phyloP scores from a whole-genome alignment of 2,888 invertebrate species.

The Cloeon dipterum region DNA sequence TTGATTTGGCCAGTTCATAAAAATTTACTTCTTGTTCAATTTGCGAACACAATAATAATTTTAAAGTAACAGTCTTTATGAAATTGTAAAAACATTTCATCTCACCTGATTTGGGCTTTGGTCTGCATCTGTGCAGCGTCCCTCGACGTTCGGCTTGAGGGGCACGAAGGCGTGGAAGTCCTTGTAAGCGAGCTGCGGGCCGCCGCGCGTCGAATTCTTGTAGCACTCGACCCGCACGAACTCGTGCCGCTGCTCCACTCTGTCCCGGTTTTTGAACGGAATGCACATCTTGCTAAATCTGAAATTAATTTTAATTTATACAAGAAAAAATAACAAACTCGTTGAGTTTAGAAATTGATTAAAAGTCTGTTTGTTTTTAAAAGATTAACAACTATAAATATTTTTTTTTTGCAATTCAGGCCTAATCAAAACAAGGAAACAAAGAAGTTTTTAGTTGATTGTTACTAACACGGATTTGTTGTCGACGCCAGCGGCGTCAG shows the following conservation, averaged over 20 bases:
- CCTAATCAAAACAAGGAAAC: too few relatives aligned
- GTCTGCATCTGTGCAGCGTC: conserved; percentile 1
- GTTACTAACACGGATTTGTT: too few relatives aligned
- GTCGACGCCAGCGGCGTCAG: neutral
- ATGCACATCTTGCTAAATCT: conserved; percentile 25
- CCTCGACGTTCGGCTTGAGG: conserved; percentile 13
- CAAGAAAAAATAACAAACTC: too few relatives aligned
- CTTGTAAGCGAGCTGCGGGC: conserved; percentile 26
- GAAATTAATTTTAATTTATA: neutral
- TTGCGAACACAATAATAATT: too few relatives aligned
- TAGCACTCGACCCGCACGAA: conserved; percentile 43
- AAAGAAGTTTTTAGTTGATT: neutral
- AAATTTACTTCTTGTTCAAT: too few relatives aligned
- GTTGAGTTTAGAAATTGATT: too few relatives aligned
- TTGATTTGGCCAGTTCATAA: too few relatives aligned
- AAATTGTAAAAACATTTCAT: too few relatives aligned
- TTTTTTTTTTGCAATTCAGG: too few relatives aligned
- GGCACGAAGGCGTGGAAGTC: conserved; percentile 45
- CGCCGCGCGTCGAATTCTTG: conserved; percentile 9
- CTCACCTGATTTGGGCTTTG: too few relatives aligned
- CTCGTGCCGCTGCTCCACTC: conserved; percentile 28
- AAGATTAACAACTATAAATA: neutral
- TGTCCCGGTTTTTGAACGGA: conserved; percentile 21
- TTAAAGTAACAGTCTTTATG: too few relatives aligned
- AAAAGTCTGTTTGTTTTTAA: neutral